Base-by-base conservation (phyloP, 2,797 vertebrate species). In the Brotula barbata region DNA sequence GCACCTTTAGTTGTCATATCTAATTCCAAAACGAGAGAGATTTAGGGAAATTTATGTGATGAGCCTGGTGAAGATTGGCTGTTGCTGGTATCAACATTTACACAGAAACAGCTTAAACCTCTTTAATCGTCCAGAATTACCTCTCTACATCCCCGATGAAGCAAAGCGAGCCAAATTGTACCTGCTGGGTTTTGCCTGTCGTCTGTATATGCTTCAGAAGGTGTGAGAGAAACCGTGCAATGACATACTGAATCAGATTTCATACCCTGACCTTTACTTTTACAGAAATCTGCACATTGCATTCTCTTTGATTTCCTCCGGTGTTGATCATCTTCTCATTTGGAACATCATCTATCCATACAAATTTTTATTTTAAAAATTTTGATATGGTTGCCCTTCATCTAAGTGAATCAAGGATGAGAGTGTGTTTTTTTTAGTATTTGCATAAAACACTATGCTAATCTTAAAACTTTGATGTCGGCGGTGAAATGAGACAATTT, bases 121-220 rank as follows among this genome's bases (percentile, higher is more conserved):
- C 73, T 83, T 88, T 82, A 88, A 87, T 88, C 76, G 72, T 80
- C 65, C 71, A 70, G 62, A 82, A 86, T 84, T 81, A 82, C 76
- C 68, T 68, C 69, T 77, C 57, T 57, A 56, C 78, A 78, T 73
- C 71, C 66, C 61, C 71, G 74, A 78, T 70, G 68, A 79, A 77
- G 75, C 63, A 25, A 41, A 66, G 61, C 14, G 44, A 74, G 80
- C 75, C 73, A 79, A 78, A 80, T 53, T 58, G 58, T 75, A 68
- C 69, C 68, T 73, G 59, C 51, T 64, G 75, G 72, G 67, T 75
- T 63, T 54, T 63, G 33, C 62, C 64, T 65, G 68, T 73, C 75
- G 55, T 72, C 59, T 71, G 22, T 13, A 85, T 63, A 64, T 73
- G 49, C 47, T 68, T 36, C 37, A 71, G 40, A 75, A 43, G 58